Evolutionary conservation across 2,113 vertebrate genomes (phyloP).

Genomic region (Lagenorhynchus albirostris): DNA sequence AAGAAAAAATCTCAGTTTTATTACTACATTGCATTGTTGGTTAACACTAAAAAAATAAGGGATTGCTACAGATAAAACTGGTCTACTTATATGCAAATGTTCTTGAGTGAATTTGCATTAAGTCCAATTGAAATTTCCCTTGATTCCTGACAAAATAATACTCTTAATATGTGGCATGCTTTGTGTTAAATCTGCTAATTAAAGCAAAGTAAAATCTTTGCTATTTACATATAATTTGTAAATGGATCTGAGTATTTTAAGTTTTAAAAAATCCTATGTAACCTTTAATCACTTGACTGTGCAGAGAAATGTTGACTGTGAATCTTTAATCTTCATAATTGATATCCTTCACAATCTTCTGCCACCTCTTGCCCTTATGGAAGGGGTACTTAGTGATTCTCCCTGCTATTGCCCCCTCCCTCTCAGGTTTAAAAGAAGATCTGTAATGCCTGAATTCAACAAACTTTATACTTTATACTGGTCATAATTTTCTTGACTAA

Average conservation of each 20-base stretch:
- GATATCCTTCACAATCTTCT: background rate
- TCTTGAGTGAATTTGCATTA: slow-evolving; percentile 45
- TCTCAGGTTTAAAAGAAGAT: background rate
- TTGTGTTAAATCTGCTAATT: slow-evolving; percentile 27
- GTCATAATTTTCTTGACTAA: slow-evolving; percentile 35
- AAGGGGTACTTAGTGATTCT: background rate
- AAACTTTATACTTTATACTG: background rate
- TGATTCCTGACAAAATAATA: slow-evolving; percentile 13
- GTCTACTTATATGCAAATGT: background rate
- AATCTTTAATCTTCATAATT: background rate
- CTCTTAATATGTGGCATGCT: background rate
- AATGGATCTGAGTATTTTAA: background rate
- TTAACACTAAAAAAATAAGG: background rate
- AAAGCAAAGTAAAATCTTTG: slow-evolving; percentile 15
- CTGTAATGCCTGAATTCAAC: background rate
- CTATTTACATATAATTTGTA: background rate
- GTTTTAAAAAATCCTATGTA: background rate
- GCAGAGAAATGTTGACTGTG: background rate
- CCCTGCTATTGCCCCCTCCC: too few relatives aligned
- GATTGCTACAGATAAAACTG: slow-evolving; percentile 3
- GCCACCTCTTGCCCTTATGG: background rate
- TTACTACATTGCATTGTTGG: background rate
- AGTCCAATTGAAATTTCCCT: background rate
- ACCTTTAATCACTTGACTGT: background rate
- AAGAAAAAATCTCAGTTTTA: background rate